Percentiles rank a stretch among this genome's conserved stretches.
phyloP scores from a whole-genome alignment of 1,140 invertebrate species.

The Bilobella aurantiaca region DNA sequence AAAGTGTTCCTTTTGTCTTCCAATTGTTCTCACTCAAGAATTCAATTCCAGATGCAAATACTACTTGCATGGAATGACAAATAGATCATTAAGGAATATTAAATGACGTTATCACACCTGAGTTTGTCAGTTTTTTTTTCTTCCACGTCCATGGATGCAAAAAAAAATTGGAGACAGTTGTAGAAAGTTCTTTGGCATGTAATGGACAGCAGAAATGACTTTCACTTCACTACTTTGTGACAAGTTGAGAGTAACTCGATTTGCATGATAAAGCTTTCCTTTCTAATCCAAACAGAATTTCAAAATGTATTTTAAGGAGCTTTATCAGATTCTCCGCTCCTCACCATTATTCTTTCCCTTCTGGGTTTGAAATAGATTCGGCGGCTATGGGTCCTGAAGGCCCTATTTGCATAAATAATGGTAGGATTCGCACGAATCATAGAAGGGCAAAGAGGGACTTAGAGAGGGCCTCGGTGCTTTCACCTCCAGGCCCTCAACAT shows the following conservation, averaged over 20 bases:
- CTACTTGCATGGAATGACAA: too few species aligned
- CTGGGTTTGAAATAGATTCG: constrained; percentile 3
- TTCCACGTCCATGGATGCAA: too few species aligned
- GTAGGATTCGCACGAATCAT: not conserved
- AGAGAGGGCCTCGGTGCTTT: too few species aligned
- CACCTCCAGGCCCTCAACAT: too few species aligned
- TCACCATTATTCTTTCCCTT: not conserved
- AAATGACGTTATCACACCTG: too few species aligned
- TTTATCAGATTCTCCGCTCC: not conserved
- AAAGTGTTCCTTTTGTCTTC: too few species aligned
- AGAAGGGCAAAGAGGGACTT: too few species aligned
- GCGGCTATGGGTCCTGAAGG: not conserved
- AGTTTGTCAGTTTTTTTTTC: too few species aligned
- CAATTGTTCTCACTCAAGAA: too few species aligned
- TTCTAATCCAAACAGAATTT: not conserved
- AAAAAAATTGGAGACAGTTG: not conserved
- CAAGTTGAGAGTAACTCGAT: not conserved
- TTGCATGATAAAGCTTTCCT: not conserved
- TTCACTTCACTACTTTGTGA: not conserved
- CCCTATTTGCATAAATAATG: constrained; percentile 8
- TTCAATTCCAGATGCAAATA: too few species aligned
- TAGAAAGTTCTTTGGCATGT: not conserved
- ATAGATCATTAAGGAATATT: too few species aligned
- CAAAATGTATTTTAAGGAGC: constrained; percentile 3
- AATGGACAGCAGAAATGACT: not conserved